phyloP scores from a whole-genome alignment of 2,797 vertebrate genomes.

The Pangasius djambal region DNA sequence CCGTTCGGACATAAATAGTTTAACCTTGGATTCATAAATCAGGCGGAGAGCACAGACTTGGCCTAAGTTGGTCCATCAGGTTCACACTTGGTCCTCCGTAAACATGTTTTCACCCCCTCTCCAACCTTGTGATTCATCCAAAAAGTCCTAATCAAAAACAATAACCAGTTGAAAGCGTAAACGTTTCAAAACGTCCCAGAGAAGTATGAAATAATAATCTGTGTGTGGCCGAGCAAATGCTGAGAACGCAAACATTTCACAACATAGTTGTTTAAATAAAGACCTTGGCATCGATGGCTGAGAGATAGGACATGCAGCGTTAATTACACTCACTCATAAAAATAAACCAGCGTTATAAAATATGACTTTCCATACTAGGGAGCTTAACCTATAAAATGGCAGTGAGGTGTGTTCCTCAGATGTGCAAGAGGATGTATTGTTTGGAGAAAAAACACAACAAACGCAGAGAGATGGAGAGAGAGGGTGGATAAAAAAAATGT shows the following conservation, averaged over 20 bases:
- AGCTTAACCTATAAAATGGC: conserved; percentile 92
- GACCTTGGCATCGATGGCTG: conserved; percentile 91
- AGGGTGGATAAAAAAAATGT: conserved; percentile 58
- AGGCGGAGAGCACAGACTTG: conserved; percentile 66
- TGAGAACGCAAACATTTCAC: conserved; percentile 99
- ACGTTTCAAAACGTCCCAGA: conserved; percentile 85
- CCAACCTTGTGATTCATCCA: conserved; percentile 69
- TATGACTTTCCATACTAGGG: conserved; percentile 73
- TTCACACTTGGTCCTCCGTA: conserved; percentile 72
- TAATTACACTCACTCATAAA: conserved; percentile 96
- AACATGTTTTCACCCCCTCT: conserved; percentile 67
- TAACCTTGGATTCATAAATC: conserved; percentile 71
- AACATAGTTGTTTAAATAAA: conserved; percentile 99
- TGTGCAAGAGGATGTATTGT: conserved; percentile 77
- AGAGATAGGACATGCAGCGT: conserved; percentile 97
- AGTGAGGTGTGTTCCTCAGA: conserved; percentile 88
- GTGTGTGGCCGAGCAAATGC: conserved; percentile 96
- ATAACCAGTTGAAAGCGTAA: conserved; percentile 90
- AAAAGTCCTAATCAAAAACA: conserved; percentile 97
- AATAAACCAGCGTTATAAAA: conserved; percentile 94
- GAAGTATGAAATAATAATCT: conserved; percentile 96
- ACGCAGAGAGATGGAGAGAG: conserved; percentile 57
- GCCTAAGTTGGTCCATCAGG: conserved; percentile 68
- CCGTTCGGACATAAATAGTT: conserved; percentile 71
- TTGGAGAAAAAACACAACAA: conserved; percentile 65